Conservation (phyloP, 1,140 invertebrate genomes). For the Drosophila fuyamai region DNA sequence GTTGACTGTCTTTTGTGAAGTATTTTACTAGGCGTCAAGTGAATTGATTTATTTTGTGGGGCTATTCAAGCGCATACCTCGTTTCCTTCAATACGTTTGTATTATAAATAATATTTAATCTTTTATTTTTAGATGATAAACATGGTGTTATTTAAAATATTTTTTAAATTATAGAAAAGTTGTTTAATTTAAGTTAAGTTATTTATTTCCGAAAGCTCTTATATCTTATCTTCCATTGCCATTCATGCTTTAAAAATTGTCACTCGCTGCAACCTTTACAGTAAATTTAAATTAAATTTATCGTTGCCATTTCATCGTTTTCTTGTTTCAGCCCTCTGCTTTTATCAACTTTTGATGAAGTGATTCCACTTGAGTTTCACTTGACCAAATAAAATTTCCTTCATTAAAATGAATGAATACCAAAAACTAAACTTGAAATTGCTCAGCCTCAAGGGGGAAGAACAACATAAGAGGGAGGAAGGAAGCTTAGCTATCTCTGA, state of each 20-base stretch:
- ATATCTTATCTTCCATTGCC: too few relatives aligned
- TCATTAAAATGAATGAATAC: slow-evolving; percentile 72
- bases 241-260: too few relatives aligned
- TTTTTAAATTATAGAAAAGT: too few relatives aligned
- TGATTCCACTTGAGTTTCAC: slow-evolving; percentile 45
- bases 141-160: too few relatives aligned
- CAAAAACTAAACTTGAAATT: slow-evolving; percentile 62
- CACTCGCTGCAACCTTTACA: too few relatives aligned
- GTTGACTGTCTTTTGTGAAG: slow-evolving; percentile 21
- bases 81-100: not conserved
- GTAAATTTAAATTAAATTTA: not conserved
- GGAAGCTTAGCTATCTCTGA: slow-evolving; percentile 36
- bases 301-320: not conserved
- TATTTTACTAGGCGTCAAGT: slow-evolving; percentile 51
- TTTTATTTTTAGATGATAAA: too few relatives aligned
- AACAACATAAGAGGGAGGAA: not conserved
- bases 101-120: too few relatives aligned
- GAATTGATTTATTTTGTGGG: slow-evolving; percentile 37
- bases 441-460: not conserved
- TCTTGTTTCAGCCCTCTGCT: slow-evolving; percentile 4
- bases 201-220: too few relatives aligned
- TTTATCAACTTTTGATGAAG: slow-evolving; percentile 38
- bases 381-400: slow-evolving; percentile 64
- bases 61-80: not conserved
- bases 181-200: too few relatives aligned